Evolutionary conservation across 2,888 invertebrate genomes (phyloP), one percentile per base, ranked within the genome.

Genomic region (Amitus sp.): DNA sequence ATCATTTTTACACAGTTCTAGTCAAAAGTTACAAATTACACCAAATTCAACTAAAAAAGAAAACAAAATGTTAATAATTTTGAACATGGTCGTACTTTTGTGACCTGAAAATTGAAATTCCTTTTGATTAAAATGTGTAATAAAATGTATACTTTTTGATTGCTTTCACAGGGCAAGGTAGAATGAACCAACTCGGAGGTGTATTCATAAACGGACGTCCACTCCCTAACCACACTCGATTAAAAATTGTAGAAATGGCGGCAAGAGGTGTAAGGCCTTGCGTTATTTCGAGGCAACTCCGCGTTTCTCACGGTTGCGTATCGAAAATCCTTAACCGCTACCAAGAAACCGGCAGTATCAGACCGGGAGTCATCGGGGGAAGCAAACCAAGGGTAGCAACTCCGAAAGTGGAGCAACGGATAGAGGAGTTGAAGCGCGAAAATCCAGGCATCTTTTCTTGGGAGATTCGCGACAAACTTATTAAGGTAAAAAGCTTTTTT

Each of bases 171-270:
- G 96, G 96, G 69, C 95, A 97, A 86, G 97, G 97, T 43, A 89
- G 96, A 51, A 94, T 96, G 45, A 98, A 98, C 84, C 97, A 98
- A 83, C 86, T 98, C 43, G 97, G 97, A 12, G 97, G 97, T 15
- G 91, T 97, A 20, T 98, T 98, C 84, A 97, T 98, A 84, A 98
- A 98, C 83, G 98, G 98, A 0, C 88, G 98, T 7, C 98, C 98
- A 0, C 86, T 98, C 62, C 98, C 98, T 17, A 95, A 96, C 84
- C 94, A 96, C 84, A 93, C 96, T 72, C 89, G 98, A n/a, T 85
- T 95, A 75, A 94, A 95, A 85, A 98, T 98, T 65, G 95, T 98
- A 15, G 95, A 97, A 85, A 90, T 98, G 92, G 96, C 97, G 0
- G 94, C 95, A 1, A 91, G 93, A 19, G 97, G 97, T 13, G 91